Conservation (phyloP, 2,797 vertebrate genomes). For the Tympanoctomys barrerae region DNA sequence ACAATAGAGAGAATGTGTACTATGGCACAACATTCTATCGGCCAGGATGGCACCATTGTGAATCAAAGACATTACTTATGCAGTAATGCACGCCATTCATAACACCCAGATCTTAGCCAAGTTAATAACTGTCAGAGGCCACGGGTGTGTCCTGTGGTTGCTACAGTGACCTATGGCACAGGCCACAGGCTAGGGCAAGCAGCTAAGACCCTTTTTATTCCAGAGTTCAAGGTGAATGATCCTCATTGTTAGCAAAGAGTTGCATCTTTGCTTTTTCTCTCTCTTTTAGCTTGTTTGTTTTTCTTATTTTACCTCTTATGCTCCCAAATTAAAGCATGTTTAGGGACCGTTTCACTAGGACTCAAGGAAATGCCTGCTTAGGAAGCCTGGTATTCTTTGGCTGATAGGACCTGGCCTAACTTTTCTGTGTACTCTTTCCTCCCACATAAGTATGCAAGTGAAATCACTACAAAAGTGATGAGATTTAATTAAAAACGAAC, state of each 20-base stretch:
- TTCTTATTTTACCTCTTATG: not conserved
- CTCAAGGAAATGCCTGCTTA: not conserved
- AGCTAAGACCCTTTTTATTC: not conserved
- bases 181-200: not conserved
- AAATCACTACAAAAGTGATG: not conserved
- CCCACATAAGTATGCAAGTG: not conserved
- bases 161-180: fast-evolving
- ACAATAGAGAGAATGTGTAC: conserved; percentile 27
- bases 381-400: not conserved
- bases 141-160: not conserved
- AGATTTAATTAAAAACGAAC: not conserved
- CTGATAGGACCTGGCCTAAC: not conserved
- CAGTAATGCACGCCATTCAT: conserved; percentile 1
- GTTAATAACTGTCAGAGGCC: not conserved
- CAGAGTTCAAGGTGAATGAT: not conserved
- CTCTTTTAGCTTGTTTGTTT: not conserved
- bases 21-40: conserved; percentile 47
- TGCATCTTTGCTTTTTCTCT: not conserved
- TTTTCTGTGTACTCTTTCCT: conserved; percentile 29
- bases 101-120: not conserved
- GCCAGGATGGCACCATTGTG: not conserved
- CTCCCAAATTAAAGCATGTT: not conserved
- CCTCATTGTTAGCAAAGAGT: not conserved
- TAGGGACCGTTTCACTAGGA: not conserved
- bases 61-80: not conserved